Conservation (phyloP, 2,113 vertebrate genomes). For the Nothocercus nigrocapillus region DNA sequence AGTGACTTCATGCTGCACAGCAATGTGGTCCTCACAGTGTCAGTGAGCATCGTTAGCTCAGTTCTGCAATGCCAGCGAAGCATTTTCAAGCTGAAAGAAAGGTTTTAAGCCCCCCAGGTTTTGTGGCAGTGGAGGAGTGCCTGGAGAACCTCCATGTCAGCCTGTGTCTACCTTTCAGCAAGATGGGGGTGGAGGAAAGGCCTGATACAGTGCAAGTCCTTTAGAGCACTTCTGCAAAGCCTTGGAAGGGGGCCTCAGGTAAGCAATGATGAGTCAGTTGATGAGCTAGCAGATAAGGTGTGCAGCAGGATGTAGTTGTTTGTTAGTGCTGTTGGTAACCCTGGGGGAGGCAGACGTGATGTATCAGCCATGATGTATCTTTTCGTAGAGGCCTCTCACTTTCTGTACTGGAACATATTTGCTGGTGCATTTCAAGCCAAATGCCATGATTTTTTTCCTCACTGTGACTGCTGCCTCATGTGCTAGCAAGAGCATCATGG, state of each 20-base stretch:
- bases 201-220: not conserved
- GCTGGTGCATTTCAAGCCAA: not conserved
- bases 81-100: not conserved
- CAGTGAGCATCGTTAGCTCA: not conserved
- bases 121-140: not conserved
- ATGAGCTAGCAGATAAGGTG: too few species aligned
- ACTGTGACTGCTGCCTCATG: fast-evolving
- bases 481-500: not conserved
- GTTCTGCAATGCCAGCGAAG: not conserved
- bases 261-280: too few species aligned
- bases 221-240: not conserved
- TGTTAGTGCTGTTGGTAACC: not conserved
- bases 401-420: fast-evolving
- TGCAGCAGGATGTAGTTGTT: not conserved
- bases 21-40: not conserved
- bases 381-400: not conserved
- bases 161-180: not conserved
- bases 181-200: fast-evolving
- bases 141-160: not conserved
- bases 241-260: not conserved
- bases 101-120: not conserved
- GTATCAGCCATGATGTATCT: fast-evolving
- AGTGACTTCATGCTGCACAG: not conserved
- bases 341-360: not conserved
- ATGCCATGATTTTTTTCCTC: fast-evolving